These are phyloP conservation scores for Sturmia bella DNA, from an alignment of 2,888 invertebrate genomes.

Conservation along the genomic window DNA sequence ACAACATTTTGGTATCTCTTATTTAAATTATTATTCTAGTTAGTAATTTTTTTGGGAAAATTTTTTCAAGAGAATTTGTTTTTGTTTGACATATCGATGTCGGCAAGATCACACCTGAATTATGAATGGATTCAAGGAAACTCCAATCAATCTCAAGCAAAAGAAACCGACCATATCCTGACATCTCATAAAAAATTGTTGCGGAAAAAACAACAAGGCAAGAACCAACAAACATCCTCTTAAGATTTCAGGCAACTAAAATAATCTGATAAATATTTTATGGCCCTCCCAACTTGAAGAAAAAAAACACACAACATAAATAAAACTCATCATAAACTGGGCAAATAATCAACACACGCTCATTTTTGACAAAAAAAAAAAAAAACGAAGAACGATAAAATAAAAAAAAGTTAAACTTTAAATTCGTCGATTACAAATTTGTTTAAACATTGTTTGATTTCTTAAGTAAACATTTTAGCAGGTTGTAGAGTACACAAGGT, in stretches of 20 bases:
- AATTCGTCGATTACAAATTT: slow-evolving; percentile 48
- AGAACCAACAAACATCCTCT: slow-evolving; percentile 59
- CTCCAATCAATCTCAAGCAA: slow-evolving; percentile 20
- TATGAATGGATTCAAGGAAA: slow-evolving; percentile 44
- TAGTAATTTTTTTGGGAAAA: not conserved
- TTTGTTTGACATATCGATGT: slow-evolving; percentile 59
- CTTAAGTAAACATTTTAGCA: slow-evolving; percentile 58
- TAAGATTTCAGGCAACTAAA: slow-evolving; percentile 4
- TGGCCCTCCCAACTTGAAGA: slow-evolving; percentile 40
- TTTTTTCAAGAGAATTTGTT: not conserved
- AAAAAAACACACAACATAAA: not conserved
- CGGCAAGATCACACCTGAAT: slow-evolving; percentile 65
- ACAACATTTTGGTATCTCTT: too few species aligned
- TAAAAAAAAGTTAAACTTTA: not conserved
- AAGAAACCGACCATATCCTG: slow-evolving; percentile 58
- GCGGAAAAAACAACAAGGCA: slow-evolving; percentile 10
- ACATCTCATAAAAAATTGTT: slow-evolving; percentile 50
- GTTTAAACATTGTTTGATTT: slow-evolving; percentile 44
- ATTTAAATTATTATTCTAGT: not conserved
- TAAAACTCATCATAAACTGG: slow-evolving; percentile 43
- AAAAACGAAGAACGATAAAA: not conserved
- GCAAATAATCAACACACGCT: slow-evolving; percentile 64
- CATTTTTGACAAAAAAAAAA: slow-evolving; percentile 3
- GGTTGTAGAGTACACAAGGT: slow-evolving; percentile 57
- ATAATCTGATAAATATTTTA: slow-evolving; percentile 58